These are phyloP conservation scores for Norana najaformis DNA, from an alignment of 2,888 invertebrate species.

Conservation along the genomic window DNA sequence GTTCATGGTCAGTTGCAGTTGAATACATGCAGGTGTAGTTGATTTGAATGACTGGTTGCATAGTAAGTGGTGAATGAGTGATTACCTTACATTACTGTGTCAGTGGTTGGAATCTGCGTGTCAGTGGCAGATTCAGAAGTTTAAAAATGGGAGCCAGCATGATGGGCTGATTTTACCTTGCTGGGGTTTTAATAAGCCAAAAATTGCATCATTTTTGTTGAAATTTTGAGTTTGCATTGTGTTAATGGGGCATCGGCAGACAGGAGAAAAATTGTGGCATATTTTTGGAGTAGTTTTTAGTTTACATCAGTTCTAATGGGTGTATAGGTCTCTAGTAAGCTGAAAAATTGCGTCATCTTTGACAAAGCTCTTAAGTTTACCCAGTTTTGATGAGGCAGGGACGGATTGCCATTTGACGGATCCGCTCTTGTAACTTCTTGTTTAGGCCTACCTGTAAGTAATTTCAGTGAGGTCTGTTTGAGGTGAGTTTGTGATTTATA, in stretches of 20 bases:
- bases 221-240: no score
- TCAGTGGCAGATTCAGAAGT: background rate
- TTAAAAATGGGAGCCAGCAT: background rate
- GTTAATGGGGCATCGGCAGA: no score
- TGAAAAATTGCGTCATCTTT: background rate
- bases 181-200: background rate
- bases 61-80: background rate
- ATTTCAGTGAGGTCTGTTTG: background rate
- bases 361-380: background rate
- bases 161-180: background rate
- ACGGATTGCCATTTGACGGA: background rate
- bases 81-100: background rate
- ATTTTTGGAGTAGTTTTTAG: no score
- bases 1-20: background rate
- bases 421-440: background rate
- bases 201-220: background rate
- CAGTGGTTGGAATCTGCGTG: background rate
- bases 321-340: background rate
- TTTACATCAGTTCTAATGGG: background rate
- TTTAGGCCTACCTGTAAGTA: background rate
- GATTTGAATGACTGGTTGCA: background rate
- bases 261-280: background rate
- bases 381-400: background rate
- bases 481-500: background rate
- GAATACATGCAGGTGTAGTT: no score